Conservation (phyloP, 2,888 invertebrate species). For the Leptopterna dolabrata region DNA sequence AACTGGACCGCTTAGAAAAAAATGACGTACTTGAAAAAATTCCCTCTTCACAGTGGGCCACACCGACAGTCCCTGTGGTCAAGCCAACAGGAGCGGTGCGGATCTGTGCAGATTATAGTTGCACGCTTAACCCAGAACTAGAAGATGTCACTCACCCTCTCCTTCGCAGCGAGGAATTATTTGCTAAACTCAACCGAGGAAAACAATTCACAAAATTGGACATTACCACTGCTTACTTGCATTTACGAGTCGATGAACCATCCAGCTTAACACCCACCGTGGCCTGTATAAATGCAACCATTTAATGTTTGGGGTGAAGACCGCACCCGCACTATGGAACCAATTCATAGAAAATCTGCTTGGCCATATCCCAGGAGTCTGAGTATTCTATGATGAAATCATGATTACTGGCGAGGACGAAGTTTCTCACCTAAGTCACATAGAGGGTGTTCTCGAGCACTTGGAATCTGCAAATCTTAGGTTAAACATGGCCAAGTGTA, state of each 20-base stretch:
- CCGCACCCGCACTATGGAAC: conserved; percentile 17
- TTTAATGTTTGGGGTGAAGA: conserved; percentile 20
- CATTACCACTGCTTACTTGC: neutral
- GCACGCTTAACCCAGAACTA: neutral
- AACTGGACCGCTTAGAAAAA: neutral
- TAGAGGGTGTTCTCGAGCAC: neutral
- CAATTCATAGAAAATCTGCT: conserved; percentile 18
- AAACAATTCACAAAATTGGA: conserved; percentile 8
- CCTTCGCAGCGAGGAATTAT: neutral
- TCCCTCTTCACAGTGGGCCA: conserved; percentile 47
- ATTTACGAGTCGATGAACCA: neutral
- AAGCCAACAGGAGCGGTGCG: conserved; percentile 51
- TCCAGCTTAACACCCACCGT: conserved; percentile 22
- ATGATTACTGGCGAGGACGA: neutral
- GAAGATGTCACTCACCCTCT: conserved; percentile 9
- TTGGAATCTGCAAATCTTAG: neutral
- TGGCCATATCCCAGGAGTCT: neutral
- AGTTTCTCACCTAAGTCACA: neutral
- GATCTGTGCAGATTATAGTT: conserved; percentile 49
- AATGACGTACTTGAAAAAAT: conserved; percentile 35
- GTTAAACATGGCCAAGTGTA: too few relatives aligned
- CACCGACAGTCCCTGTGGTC: conserved; percentile 44
- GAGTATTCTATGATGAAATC: conserved; percentile 35
- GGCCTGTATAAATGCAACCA: too few relatives aligned
- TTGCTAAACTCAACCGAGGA: neutral